Evolutionary conservation across 2,888 invertebrate species (phyloP).

Genomic region (Hirtodrosophila histrioides): DNA sequence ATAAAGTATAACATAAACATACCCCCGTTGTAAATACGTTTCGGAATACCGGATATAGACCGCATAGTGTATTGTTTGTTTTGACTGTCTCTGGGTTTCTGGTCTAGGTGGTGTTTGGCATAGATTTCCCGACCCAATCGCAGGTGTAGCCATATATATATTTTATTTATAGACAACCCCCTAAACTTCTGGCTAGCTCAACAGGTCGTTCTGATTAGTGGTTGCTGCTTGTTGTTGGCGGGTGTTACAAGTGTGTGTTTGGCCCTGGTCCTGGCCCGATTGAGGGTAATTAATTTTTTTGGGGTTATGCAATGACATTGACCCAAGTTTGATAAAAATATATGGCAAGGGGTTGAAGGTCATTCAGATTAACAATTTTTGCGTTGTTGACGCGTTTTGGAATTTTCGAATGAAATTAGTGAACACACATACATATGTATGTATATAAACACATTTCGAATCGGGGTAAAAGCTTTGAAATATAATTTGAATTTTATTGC

Average conservation of each 20-base stretch:
- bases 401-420: too few species aligned
- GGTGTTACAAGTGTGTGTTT: conserved; percentile 20
- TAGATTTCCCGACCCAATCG: conserved; percentile 56
- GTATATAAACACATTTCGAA: conserved; percentile 12
- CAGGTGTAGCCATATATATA: conserved; percentile 45
- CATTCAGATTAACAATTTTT: conserved; percentile 15
- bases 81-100: conserved; percentile 36
- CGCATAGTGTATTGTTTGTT: conserved; percentile 44
- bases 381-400: not conserved
- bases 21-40: conserved; percentile 57
- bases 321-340: conserved; percentile 40
- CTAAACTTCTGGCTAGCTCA: conserved; percentile 51
- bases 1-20: conserved; percentile 72
- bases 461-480: conserved; percentile 4
- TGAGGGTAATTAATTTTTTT: conserved; percentile 59
- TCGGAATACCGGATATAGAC: conserved; percentile 23
- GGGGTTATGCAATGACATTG: conserved; percentile 56
- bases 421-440: too few species aligned
- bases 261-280: conserved; percentile 26
- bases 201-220: conserved; percentile 61
- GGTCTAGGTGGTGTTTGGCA: conserved; percentile 56
- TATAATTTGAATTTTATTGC: conserved; percentile 21
- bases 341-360: conserved; percentile 46
- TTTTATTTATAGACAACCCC: conserved; percentile 50
- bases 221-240: conserved; percentile 36